Conservation (phyloP, 1,140 invertebrate genomes). For the Drosophila pseudoobscura region DNA sequence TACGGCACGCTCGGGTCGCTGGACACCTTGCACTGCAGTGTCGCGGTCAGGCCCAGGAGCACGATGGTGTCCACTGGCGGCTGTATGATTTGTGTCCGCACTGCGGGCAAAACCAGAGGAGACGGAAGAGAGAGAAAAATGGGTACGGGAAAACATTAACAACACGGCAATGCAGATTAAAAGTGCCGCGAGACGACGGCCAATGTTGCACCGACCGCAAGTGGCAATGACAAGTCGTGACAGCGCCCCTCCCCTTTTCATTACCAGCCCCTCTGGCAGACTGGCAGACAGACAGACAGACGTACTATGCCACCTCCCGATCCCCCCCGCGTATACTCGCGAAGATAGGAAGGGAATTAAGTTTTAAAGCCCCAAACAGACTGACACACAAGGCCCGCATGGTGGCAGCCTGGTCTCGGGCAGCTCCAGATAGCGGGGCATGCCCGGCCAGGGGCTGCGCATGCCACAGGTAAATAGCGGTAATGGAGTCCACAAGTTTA, state of each 20-base stretch:
- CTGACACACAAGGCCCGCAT: slow-evolving; percentile 21
- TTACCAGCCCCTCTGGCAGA: slow-evolving; percentile 3
- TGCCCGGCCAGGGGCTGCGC: not conserved
- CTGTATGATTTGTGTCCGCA: slow-evolving; percentile 95
- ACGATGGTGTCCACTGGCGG: slow-evolving; percentile 95
- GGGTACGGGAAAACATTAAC: slow-evolving; percentile 43
- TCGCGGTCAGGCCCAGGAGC: slow-evolving; percentile 94
- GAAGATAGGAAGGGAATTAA: slow-evolving; percentile 33
- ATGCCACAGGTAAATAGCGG: no score
- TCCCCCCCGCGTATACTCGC: no score
- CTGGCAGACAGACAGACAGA: not conserved
- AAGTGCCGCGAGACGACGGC: slow-evolving; percentile 17
- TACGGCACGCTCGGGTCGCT: slow-evolving; percentile 95
- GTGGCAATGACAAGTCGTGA: slow-evolving; percentile 47
- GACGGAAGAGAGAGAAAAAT: slow-evolving; percentile 1
- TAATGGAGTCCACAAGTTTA: not conserved
- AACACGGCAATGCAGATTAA: slow-evolving; percentile 65
- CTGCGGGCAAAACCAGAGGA: slow-evolving; percentile 83
- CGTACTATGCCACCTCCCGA: no score
- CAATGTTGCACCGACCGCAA: slow-evolving; percentile 24
- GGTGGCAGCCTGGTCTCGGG: no score
- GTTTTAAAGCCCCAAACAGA: slow-evolving; percentile 46
- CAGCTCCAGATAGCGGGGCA: not conserved
- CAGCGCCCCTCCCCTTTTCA: slow-evolving; percentile 33
- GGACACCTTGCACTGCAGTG: slow-evolving; percentile 96